Conservation (phyloP, 2,113 vertebrate genomes). For the Oncorhynchus nerka region DNA sequence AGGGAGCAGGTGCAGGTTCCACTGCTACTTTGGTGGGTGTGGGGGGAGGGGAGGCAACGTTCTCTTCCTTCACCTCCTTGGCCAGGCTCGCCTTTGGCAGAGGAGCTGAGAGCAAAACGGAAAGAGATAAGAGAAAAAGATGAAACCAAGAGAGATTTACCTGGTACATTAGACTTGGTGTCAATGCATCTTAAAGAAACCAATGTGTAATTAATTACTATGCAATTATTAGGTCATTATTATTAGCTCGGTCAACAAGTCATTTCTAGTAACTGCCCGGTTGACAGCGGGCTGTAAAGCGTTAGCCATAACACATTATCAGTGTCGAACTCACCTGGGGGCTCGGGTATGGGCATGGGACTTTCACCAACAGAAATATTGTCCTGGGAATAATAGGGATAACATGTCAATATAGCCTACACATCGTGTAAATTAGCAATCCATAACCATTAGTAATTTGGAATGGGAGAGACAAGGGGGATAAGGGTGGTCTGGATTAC, state of each 20-base stretch:
- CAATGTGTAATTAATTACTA: no score
- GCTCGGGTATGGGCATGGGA: conserved; percentile 53
- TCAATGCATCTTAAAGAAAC: no score
- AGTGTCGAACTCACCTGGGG: conserved; percentile 59
- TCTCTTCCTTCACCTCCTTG: conserved; percentile 41
- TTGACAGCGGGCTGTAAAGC: no score
- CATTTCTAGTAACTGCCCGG: no score
- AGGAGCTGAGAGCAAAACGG: conserved; percentile 42
- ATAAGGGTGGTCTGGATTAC: conserved; percentile 60
- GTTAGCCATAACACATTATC: not conserved
- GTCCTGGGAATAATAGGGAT: conserved; percentile 55
- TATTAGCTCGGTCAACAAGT: no score
- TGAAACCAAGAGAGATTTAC: no score
- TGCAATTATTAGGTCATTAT: no score
- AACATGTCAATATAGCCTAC: not conserved
- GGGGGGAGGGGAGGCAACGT: conserved; percentile 3
- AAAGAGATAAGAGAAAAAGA: not conserved
- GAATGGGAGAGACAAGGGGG: not conserved
- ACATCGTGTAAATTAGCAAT: not conserved
- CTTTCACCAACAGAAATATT: conserved; percentile 62
- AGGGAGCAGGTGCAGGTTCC: conserved; percentile 17
- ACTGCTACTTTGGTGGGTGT: conserved; percentile 3
- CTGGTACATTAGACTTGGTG: no score
- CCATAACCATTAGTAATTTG: not conserved
- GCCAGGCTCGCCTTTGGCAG: conserved; percentile 43